Evolutionary conservation across 2,797 vertebrate species (phyloP).

Genomic region (Myotis vivesi): DNA sequence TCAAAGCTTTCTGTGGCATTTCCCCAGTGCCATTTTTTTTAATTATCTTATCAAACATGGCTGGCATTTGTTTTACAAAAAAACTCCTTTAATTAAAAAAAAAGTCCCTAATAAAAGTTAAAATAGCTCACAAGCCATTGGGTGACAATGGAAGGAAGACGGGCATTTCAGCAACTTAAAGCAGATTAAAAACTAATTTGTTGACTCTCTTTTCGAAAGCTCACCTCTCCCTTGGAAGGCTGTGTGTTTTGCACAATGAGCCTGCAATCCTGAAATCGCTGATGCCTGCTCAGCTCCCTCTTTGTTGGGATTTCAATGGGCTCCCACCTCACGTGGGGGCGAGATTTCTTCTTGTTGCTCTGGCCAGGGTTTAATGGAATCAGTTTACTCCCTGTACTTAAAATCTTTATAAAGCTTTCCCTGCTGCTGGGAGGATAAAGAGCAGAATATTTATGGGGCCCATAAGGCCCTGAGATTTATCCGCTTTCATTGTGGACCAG

Average conservation of each 20-base stretch:
- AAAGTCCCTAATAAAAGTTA: slow-evolving; percentile 35
- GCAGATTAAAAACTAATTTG: slow-evolving; percentile 48
- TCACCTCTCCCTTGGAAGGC: slow-evolving; percentile 21
- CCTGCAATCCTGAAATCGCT: neutral
- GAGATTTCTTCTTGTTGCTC: neutral
- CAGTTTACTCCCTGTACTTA: neutral
- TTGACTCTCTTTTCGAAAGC: neutral
- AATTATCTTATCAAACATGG: slow-evolving; percentile 63
- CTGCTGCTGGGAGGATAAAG: neutral
- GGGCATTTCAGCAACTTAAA: neutral
- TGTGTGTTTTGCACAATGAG: slow-evolving; percentile 35
- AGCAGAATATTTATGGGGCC: fast-evolving
- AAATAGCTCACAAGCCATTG: neutral
- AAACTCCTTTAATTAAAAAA: slow-evolving; percentile 42
- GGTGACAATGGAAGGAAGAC: slow-evolving; percentile 3
- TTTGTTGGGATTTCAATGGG: neutral
- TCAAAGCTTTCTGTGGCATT: slow-evolving; percentile 35
- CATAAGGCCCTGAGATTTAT: neutral
- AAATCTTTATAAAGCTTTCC: neutral
- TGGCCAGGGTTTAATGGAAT: neutral
- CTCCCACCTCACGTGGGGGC: neutral
- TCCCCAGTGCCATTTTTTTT: slow-evolving; percentile 41
- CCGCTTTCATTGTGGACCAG: no score
- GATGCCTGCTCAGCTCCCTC: neutral
- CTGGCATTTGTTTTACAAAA: slow-evolving; percentile 53